Percentiles rank a stretch among this genome's conserved stretches.
These are phyloP conservation scores for Molanna angustata DNA, from an alignment of 2,888 invertebrate genomes.

Conservation along the genomic window DNA sequence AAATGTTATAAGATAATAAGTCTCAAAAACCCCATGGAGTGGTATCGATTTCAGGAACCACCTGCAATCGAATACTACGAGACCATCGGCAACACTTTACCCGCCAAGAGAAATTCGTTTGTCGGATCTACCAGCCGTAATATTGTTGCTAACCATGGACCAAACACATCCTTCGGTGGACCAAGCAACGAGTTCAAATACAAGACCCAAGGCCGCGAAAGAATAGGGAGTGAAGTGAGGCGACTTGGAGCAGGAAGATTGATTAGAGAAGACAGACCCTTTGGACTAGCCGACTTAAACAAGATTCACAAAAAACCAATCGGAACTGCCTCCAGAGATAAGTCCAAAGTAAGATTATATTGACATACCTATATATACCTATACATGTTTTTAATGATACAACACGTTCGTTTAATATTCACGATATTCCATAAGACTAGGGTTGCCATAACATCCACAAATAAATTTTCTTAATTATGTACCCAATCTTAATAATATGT, in stretches of 20 bases:
- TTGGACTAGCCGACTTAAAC: constrained; percentile 40
- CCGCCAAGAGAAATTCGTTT: not conserved
- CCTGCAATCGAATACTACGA: constrained; percentile 2
- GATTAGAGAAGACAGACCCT: constrained; percentile 39
- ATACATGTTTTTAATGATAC: too few species aligned
- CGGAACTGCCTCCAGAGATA: constrained; percentile 56
- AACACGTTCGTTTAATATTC: too few species aligned
- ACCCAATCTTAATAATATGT: too few species aligned
- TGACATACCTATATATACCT: too few species aligned
- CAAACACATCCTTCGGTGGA: constrained; percentile 29
- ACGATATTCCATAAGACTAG: too few species aligned
- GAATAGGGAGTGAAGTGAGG: constrained; percentile 30
- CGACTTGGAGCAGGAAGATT: constrained; percentile 12
- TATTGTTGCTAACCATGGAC: not conserved
- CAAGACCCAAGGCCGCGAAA: constrained; percentile 41
- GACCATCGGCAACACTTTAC: not conserved
- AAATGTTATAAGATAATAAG: too few species aligned
- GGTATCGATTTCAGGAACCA: constrained; percentile 4
- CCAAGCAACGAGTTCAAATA: constrained; percentile 35
- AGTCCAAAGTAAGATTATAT: constrained; percentile 49
- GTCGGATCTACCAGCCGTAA: not conserved
- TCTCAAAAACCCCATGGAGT: not conserved
- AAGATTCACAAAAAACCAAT: constrained; percentile 50
- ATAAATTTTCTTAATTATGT: too few species aligned
- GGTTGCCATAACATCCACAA: too few species aligned